A percentile compares a stretch with the other conserved stretches of the same genome.
These are phyloP conservation scores for Jordanella pulchra DNA, from an alignment of 2,797 vertebrate species.

Conservation along the genomic window DNA sequence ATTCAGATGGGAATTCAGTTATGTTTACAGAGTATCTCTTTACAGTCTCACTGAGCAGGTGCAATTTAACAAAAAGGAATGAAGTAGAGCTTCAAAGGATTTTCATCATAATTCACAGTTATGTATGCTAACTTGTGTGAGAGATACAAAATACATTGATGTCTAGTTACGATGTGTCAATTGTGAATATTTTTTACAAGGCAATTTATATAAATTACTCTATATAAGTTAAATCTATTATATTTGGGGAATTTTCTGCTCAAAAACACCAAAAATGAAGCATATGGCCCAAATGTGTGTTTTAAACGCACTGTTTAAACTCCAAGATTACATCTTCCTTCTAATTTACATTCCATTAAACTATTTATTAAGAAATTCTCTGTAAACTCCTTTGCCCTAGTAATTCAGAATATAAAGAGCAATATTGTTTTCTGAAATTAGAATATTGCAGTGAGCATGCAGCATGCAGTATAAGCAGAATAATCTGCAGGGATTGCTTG, in stretches of 20 bases:
- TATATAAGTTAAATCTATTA: neutral
- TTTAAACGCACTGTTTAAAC: slow-evolving; percentile 29
- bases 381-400: slow-evolving; percentile 14
- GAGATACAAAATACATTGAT: neutral
- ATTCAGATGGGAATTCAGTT: neutral
- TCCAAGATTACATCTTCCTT: slow-evolving; percentile 59
- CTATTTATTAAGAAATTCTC: slow-evolving; percentile 23
- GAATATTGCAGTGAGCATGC: neutral
- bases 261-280: slow-evolving; percentile 6
- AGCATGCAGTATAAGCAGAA: neutral
- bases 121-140: neutral
- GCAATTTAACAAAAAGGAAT: neutral
- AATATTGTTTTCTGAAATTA: neutral
- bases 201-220: neutral
- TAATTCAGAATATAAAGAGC: neutral
- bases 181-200: neutral
- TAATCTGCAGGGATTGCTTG: slow-evolving; percentile 13
- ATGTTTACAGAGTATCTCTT: neutral
- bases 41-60: neutral
- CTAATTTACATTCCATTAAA: slow-evolving; percentile 40
- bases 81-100: neutral
- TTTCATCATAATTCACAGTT: neutral
- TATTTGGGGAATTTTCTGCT: neutral
- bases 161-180: neutral
- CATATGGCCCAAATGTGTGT: too few species aligned